These are phyloP conservation scores for Cerceris ruficornis DNA, from an alignment of 2,888 invertebrate genomes.

Conservation along the genomic window DNA sequence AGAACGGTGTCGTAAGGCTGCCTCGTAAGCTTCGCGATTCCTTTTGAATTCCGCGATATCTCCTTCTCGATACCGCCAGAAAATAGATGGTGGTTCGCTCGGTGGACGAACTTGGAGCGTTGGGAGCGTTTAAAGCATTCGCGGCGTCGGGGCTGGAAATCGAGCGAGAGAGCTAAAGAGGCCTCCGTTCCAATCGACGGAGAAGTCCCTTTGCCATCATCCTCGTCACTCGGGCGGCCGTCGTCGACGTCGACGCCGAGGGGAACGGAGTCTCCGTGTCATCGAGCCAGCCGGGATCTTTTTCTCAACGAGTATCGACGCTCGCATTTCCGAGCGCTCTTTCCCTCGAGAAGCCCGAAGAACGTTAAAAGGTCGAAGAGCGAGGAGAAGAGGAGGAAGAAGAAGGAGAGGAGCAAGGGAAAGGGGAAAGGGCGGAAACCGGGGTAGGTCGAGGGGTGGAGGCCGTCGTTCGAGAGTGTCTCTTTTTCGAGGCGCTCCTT, in stretches of 20 bases:
- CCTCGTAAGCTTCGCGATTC: constrained; percentile 36
- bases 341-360: constrained; percentile 19
- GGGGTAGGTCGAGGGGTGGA: constrained; percentile 24
- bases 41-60: not conserved
- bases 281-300: constrained; percentile 12
- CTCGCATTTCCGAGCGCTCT: constrained; percentile 37
- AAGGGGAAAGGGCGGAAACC: constrained; percentile 1
- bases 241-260: not conserved
- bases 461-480: constrained; percentile 47
- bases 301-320: constrained; percentile 31
- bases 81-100: not conserved
- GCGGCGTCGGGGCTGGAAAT: not conserved
- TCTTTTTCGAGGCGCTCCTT: constrained; percentile 35
- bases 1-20: constrained; percentile 35
- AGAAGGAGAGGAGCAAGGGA: not conserved
- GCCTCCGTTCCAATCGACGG: not conserved
- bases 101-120: no score
- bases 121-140: no score
- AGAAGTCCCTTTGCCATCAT: not conserved
- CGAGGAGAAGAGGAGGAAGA: no score
- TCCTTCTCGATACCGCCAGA: not conserved
- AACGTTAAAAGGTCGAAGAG: no score
- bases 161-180: not conserved
- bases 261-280: not conserved
- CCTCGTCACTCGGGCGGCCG: not conserved